phyloP scores from a whole-genome alignment of 2,888 invertebrate genomes.

The Nemapogon koenigi region DNA sequence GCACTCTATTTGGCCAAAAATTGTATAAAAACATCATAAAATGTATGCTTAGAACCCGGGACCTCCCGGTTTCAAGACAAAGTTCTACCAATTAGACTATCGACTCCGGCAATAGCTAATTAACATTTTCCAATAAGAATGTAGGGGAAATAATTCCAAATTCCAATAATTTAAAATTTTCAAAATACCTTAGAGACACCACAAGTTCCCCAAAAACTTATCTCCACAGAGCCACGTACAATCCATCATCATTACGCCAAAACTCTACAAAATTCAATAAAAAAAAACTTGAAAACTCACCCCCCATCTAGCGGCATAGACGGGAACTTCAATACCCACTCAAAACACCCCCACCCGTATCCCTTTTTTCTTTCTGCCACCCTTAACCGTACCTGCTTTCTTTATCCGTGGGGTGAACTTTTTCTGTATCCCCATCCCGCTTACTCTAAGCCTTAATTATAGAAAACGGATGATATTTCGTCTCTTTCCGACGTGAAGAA shows the following conservation, averaged over 20 bases:
- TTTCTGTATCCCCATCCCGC: constrained; percentile 46
- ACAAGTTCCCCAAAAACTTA: constrained; percentile 50
- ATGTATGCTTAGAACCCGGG: no score
- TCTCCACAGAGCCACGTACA: constrained; percentile 51
- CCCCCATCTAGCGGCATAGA: constrained; percentile 54
- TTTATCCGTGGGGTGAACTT: constrained; percentile 58
- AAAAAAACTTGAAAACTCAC: constrained; percentile 42
- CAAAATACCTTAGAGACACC: constrained; percentile 48
- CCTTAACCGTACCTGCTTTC: constrained; percentile 64
- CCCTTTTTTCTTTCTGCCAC: constrained; percentile 56
- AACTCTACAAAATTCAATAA: constrained; percentile 58
- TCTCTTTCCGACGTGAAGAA: constrained; percentile 44
- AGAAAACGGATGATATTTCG: constrained; percentile 16
- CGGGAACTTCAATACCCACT: constrained; percentile 38
- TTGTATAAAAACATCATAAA: no score
- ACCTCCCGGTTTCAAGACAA: no score
- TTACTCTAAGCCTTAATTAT: constrained; percentile 20
- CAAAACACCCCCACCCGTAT: constrained; percentile 41
- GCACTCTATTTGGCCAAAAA: no score
- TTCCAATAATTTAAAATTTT: constrained; percentile 37
- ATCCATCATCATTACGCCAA: constrained; percentile 63
- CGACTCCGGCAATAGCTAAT: no score
- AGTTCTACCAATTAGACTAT: no score
- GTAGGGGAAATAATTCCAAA: not conserved
- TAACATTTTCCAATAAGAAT: not conserved